Evolutionary conservation across 2,113 vertebrate genomes (phyloP), one percentile per base, ranked within the genome.

Genomic region (Pteruthius melanotis): DNA sequence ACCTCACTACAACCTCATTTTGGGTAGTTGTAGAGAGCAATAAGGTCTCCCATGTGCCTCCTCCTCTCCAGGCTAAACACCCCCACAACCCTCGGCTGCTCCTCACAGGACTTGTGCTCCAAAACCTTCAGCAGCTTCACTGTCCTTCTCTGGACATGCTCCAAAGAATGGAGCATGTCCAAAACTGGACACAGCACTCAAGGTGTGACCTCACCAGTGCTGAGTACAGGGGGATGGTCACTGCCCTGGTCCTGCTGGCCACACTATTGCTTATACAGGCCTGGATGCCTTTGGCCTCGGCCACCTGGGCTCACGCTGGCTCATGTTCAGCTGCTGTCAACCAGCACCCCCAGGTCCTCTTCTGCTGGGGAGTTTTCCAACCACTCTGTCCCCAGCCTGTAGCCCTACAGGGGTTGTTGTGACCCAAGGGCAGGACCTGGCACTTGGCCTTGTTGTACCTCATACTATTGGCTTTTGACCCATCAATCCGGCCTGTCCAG

Each of bases 141-240:
- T 59, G 42, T 15, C 42, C 6, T 57, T 65, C 66, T 57, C 76
- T 50, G 59, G 50, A 37, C 42, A 26, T 0, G 1, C 33, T 74
- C 19, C 68, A n/a, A n/a, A n/a, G n/a, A n/a, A n/a, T n/a, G n/a
- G n/a, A n/a, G n/a, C n/a, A n/a, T n/a, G n/a, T n/a, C n/a, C n/a
- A 65, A 4, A 63, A 31, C 12, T 22, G 35, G 14, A 19, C 35
- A 10, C 26, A 31, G 35, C 7, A 47, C 8, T 47, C 0, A 0
- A 49, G 35, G 42, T 42, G 35, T 42, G 40, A 0, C 35, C 50
- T 22, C 56, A 47, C 6, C 49, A 47, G n/a, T 12, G 65, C 49
- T 0, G 1, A 54, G 49, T 15, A 10, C 24, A 17, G 16, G 40
- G 9, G 15, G 6, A n/a, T 3, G 3, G 5, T 65, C 59, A 2